A percentile compares a stretch with the other conserved stretches of the same genome.
phyloP scores from a whole-genome alignment of 1,140 invertebrate genomes.

The Caerostris darwini region DNA sequence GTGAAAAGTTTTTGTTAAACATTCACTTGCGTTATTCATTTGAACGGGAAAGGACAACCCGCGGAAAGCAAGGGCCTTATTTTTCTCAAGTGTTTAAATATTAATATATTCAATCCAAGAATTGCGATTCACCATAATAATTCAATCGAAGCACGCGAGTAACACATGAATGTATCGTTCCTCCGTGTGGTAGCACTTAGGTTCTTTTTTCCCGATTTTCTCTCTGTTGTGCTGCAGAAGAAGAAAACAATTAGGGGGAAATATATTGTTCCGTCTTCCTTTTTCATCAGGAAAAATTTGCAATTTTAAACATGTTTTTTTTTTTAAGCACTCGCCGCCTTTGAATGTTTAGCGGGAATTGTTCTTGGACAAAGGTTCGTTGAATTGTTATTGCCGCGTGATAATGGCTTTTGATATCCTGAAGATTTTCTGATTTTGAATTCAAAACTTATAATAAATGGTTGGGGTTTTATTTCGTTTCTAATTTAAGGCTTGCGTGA shows the following conservation, averaged over 20 bases:
- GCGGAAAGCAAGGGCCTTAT: not conserved
- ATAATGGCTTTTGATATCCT: no score
- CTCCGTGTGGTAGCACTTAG: not conserved
- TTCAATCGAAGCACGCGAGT: conserved; percentile 33
- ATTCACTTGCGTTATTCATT: not conserved
- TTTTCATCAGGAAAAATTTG: conserved; percentile 11
- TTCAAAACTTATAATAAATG: no score
- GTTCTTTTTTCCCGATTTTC: not conserved
- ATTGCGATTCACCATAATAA: conserved; percentile 46
- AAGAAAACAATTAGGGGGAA: not conserved
- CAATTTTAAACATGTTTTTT: conserved; percentile 28
- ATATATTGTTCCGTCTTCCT: conserved; percentile 13
- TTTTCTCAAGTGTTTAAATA: conserved; percentile 29
- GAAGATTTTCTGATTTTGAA: no score
- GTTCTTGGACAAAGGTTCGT: not conserved
- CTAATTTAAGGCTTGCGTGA: no score
- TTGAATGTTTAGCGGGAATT: not conserved
- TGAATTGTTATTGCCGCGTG: not conserved
- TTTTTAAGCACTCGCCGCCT: not conserved
- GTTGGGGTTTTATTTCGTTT: no score
- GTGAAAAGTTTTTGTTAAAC: not conserved
- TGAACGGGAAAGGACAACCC: not conserved
- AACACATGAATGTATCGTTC: conserved; percentile 24
- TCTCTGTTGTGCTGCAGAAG: not conserved
- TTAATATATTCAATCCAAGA: conserved; percentile 43